Percentiles rank a stretch among this genome's conserved stretches.
These are phyloP conservation scores for Cataglyphis hispanica DNA, from an alignment of 1,140 invertebrate species.

Conservation along the genomic window DNA sequence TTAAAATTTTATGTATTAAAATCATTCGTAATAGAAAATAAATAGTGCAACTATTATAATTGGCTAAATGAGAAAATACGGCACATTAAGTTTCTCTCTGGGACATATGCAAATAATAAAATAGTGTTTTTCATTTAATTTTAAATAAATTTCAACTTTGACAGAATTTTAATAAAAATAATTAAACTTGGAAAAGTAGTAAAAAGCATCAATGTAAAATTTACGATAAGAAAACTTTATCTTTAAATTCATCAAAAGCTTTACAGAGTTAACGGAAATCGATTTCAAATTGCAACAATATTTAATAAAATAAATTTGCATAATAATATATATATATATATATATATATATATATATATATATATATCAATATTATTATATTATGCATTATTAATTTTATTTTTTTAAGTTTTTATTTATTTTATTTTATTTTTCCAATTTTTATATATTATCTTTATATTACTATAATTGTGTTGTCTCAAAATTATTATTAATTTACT, in stretches of 20 bases:
- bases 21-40: neutral
- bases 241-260: neutral
- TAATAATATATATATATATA: neutral
- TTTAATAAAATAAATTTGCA: slow-evolving; percentile 1
- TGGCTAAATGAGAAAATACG: neutral
- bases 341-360: too few species aligned
- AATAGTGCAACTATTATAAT: neutral
- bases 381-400: neutral
- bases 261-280: neutral
- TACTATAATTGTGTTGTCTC: neutral
- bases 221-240: neutral
- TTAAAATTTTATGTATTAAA: slow-evolving; percentile 10
- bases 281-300: neutral
- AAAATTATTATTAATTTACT: slow-evolving; percentile 3
- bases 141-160: neutral
- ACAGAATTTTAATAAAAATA: neutral
- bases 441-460: neutral
- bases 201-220: neutral
- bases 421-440: slow-evolving; percentile 10
- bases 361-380: too few species aligned
- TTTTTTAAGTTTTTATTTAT: neutral
- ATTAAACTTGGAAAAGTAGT: neutral
- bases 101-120: neutral
- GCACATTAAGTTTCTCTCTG: neutral
- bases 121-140: slow-evolving; percentile 14